phyloP scores from a whole-genome alignment of 2,797 vertebrate genomes.

The Argya squamiceps region DNA sequence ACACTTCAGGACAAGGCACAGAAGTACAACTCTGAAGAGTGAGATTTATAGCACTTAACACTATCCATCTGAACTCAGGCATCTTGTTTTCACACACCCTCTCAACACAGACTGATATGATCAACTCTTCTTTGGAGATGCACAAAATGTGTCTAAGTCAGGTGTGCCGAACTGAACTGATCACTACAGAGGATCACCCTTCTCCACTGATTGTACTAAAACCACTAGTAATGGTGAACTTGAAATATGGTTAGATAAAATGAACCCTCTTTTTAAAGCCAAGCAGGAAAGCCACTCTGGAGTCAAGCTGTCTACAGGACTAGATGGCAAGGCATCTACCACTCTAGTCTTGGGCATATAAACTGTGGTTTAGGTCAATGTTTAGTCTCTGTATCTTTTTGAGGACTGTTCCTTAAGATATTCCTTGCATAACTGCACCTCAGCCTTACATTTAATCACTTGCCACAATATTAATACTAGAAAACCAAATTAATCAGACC shows the following conservation, averaged over 20 bases:
- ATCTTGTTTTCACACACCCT: slow-evolving; percentile 49
- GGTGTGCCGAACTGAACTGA: neutral
- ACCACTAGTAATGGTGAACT: neutral
- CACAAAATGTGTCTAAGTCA: neutral
- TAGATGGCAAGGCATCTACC: neutral
- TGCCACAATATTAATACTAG: neutral
- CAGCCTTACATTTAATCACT: neutral
- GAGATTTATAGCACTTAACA: slow-evolving; percentile 73
- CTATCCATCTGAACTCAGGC: slow-evolving; percentile 62
- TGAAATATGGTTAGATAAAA: neutral
- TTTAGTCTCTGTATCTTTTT: neutral
- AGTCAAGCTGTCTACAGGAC: neutral
- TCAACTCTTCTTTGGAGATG: neutral
- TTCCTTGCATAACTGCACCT: neutral
- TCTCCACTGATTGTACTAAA: neutral
- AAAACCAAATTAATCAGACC: neutral
- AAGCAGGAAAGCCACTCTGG: neutral
- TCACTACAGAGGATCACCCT: neutral
- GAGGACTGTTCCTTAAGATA: neutral
- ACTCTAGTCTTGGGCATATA: neutral
- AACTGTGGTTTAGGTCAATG: neutral
- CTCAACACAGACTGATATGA: neutral
- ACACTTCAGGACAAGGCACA: slow-evolving; percentile 74
- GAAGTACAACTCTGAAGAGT: slow-evolving; percentile 73
- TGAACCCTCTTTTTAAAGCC: neutral